Percentiles rank a stretch among this genome's conserved stretches.
phyloP scores from a whole-genome alignment of 2,113 vertebrate species.

The Chroicocephalus ridibundus region DNA sequence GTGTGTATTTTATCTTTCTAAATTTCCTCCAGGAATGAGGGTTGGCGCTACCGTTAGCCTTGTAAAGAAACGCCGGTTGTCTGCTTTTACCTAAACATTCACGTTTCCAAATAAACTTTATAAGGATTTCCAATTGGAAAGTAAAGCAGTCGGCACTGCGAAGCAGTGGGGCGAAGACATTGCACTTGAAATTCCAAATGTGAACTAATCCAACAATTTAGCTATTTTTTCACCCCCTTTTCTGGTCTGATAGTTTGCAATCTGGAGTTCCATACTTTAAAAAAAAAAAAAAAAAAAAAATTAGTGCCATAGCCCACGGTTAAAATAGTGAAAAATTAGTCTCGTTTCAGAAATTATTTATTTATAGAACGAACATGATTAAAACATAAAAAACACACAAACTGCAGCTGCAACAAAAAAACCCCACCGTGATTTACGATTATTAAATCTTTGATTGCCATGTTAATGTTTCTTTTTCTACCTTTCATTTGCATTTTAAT shows the following conservation, averaged over 20 bases:
- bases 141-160: background rate
- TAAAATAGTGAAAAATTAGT: constrained; percentile 80
- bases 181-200: constrained; percentile 18
- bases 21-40: background rate
- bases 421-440: constrained; percentile 75
- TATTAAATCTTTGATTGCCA: constrained; percentile 84
- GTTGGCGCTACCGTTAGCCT: background rate
- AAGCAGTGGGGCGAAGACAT: background rate
- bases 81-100: constrained; percentile 49
- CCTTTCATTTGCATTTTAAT: constrained; percentile 86
- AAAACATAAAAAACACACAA: constrained; percentile 75
- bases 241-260: constrained; percentile 50
- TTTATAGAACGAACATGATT: constrained; percentile 80
- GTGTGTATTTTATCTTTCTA: background rate
- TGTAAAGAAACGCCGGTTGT: constrained; percentile 23
- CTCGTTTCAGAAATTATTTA: constrained; percentile 80
- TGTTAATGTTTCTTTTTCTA: constrained; percentile 83
- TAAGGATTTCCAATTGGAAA: constrained; percentile 42
- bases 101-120: constrained; percentile 60
- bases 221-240: background rate
- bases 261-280: constrained; percentile 34
- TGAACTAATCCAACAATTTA: constrained; percentile 50
- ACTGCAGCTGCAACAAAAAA: constrained; percentile 78
- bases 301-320: constrained; percentile 71
- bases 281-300: constrained; percentile 26